Conservation (phyloP, 2,888 invertebrate species). For the Phyto melanocephala region DNA sequence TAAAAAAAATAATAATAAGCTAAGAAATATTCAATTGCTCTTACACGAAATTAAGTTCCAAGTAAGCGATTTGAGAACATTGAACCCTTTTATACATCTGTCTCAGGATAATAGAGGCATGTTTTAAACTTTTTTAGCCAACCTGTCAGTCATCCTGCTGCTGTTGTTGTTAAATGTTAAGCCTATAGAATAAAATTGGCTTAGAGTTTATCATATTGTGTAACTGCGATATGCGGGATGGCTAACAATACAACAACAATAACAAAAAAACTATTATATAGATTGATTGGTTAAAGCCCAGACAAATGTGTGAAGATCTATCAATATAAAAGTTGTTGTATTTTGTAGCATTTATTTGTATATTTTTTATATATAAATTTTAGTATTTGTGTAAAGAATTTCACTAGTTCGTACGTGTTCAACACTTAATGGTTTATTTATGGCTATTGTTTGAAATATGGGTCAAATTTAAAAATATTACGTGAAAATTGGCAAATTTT, state of each 20-base stretch:
- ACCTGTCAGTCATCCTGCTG: neutral
- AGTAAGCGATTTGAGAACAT: no score
- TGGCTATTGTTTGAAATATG: conserved; percentile 61
- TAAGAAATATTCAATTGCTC: no score
- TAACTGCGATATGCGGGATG: conserved; percentile 60
- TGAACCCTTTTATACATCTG: neutral
- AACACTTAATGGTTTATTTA: conserved; percentile 55
- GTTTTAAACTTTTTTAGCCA: conserved; percentile 12
- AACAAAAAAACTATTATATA: conserved; percentile 15
- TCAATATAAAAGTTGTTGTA: conserved; percentile 65
- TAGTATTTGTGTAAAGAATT: conserved; percentile 66
- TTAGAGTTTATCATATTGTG: conserved; percentile 66
- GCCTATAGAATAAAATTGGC: conserved; percentile 67
- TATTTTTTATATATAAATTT: conserved; percentile 62
- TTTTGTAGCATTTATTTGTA: neutral
- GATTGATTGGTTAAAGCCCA: conserved; percentile 57
- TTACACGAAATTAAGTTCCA: neutral
- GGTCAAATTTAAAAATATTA: conserved; percentile 54
- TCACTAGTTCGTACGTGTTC: conserved; percentile 52
- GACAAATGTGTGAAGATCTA: conserved; percentile 55
- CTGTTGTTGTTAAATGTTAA: conserved; percentile 61
- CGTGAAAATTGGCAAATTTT: conserved; percentile 50
- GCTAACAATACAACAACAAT: conserved; percentile 11
- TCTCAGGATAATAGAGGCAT: neutral
- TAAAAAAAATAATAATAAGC: no score